Percentiles rank a stretch among this genome's conserved stretches.
phyloP scores from a whole-genome alignment of 2,113 vertebrate genomes.

The Burhinus bistriatus region DNA sequence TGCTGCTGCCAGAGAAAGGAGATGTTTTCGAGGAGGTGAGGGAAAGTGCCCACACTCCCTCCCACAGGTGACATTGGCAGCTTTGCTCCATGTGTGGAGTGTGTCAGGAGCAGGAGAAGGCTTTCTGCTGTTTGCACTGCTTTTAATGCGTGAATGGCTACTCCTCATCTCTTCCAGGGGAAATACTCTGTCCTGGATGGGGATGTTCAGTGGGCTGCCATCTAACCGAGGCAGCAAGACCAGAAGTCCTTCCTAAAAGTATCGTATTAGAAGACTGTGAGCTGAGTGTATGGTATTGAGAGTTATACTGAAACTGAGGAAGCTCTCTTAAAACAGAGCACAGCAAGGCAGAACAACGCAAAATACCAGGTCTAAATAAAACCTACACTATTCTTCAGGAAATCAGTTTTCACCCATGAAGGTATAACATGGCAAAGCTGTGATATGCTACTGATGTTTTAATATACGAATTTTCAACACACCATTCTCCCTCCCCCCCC shows the following conservation, averaged over 20 bases:
- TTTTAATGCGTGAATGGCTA: neutral
- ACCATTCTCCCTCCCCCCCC: accelerated
- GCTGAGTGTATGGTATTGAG: neutral
- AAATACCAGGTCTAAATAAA: neutral
- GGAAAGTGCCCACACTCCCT: neutral
- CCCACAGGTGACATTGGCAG: neutral
- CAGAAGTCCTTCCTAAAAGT: neutral
- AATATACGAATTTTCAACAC: neutral
- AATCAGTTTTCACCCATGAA: neutral
- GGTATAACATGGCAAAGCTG: neutral
- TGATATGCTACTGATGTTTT: neutral
- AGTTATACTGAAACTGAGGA: neutral
- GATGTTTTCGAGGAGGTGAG: neutral
- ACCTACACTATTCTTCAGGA: neutral
- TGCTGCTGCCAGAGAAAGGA: neutral
- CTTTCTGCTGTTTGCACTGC: neutral
- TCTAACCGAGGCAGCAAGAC: neutral
- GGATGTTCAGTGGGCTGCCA: neutral
- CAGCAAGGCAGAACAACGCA: neutral
- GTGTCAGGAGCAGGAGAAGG: neutral
- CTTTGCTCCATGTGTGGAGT: neutral
- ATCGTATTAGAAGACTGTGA: neutral
- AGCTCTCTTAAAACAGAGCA: neutral
- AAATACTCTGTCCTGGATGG: neutral
- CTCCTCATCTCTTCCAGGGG: neutral